Evolutionary conservation across 2,113 vertebrate genomes (phyloP).

Genomic region (Grammomys surdaster): DNA sequence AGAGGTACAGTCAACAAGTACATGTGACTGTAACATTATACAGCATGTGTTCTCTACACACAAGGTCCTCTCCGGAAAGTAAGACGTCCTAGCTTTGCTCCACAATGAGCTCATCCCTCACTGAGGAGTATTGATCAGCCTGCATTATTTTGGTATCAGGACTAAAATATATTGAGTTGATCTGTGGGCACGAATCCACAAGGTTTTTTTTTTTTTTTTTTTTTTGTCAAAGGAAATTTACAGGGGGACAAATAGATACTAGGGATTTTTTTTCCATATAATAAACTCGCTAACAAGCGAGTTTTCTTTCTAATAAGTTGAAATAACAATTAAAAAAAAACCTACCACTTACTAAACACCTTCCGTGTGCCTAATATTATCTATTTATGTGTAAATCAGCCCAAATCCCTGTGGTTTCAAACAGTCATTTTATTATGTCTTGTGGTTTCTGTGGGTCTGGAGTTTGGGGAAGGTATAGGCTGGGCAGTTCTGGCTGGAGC

Average conservation of each 20-base stretch:
- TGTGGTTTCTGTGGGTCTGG: constrained; percentile 53
- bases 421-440: constrained; percentile 40
- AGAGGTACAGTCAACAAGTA: background rate
- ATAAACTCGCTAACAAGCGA: background rate
- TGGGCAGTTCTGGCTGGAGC: background rate
- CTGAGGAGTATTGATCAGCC: constrained; percentile 45
- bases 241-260: background rate
- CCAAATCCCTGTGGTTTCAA: constrained; percentile 34
- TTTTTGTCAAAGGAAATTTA: constrained; percentile 55
- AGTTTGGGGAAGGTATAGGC: background rate
- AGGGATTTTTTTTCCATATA: constrained; percentile 35
- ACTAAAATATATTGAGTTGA: constrained; percentile 61
- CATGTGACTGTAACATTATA: background rate
- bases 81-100: background rate
- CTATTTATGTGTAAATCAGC: background rate
- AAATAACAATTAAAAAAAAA: background rate
- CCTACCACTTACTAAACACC: background rate
- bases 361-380: background rate
- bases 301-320: no score
- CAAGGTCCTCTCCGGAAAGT: background rate
- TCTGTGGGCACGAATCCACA: constrained; percentile 46
- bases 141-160: constrained; percentile 63
- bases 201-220: background rate
- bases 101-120: constrained; percentile 29
- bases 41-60: background rate